Evolutionary conservation across 2,797 vertebrate species (phyloP), one percentile per base, ranked within the genome.

Genomic region (Tachyglossus aculeatus): DNA sequence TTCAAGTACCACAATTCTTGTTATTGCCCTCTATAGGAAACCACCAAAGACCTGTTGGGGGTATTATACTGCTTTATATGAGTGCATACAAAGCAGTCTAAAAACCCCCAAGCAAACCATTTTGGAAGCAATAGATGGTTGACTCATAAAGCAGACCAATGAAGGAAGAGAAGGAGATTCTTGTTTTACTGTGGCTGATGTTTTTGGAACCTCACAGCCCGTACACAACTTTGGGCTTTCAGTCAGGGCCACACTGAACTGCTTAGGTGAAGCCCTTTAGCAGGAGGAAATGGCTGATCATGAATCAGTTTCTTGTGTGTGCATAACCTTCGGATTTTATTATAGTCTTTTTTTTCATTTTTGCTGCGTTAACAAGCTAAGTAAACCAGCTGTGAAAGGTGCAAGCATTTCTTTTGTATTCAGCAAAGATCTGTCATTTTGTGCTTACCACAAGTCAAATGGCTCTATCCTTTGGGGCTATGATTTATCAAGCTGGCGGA

Each of bases 331-430:
- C 82, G 71, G 31, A 76, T 91, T 89, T 89, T 84, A 85, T 86
- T 80, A 71, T 81, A 73, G 40, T 60, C 11, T 45, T 68, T 32
- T 24, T 9, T 66, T 68, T 82, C 62, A 31, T 59, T 83, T 80
- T 74, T 86, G 56, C 83, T 87, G 78, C 68, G 36, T 86, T 88
- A 88, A 88, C 80, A 91, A 89, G 83, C 66, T 81, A 90, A n/a
- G n/a, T n/a, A n/a, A 88, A 86, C 72, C 88, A 89, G 82, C 88
- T 89, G 87, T 90, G 87, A 92, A 89, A 90, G 87, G 78, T 81
- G 74, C 55, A 87, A 86, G 57, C 62, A 54, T 58, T 62, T 81
- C 73, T 79, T 86, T 86, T 88, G 80, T 80, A 91, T 91, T 92
- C 88, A 86, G 78, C 71, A 82, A 85, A 84, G 78, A 91, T 83